Evolutionary conservation across 2,797 vertebrate genomes (phyloP), one percentile per base, ranked within the genome.

Genomic region (Epinephelus awoara): DNA sequence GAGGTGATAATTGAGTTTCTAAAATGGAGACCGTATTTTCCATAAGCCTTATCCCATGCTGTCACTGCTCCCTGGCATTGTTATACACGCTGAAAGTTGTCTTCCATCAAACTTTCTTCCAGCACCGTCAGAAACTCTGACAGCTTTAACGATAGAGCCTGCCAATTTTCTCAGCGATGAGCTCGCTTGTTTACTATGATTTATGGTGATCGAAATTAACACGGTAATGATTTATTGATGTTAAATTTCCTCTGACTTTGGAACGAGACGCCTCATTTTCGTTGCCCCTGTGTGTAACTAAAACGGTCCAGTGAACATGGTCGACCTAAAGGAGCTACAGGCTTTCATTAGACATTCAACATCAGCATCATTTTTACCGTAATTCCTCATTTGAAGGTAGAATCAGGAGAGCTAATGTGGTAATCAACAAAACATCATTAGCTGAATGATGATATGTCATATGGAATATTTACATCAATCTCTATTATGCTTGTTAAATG

Each of bases 401-500:
- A 73, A 75, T 87, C 72, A 90, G 83, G 62, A 46, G 38, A 81
- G 72, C 68, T 88, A 85, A 92, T 85, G 77, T 83, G 84, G 62
- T 82, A 88, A 85, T 90, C 78, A 88, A 85, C 72, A 83, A 88
- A 89, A 87, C 73, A 86, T 89, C 80, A 87, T 87, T 89, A 89
- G 77, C 74, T 77, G 57, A 85, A 86, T 84, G 78, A 91, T 77
- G 83, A 81, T 51, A 51, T 83, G 70, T 88, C 86, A 81, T 82
- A 77, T 80, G 72, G 75, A 84, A 90, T 89, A 88, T 90, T 88
- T 88, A 82, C 86, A 91, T 91, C 79, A 88, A 91, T 90, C 86
- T 89, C 74, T 79, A 87, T 92, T 88, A 91, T 80, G 56, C 38
- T 47, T 69, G 85, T 58, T 89, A 88, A 92, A 92, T 91, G 80